Evolutionary conservation across 2,797 vertebrate species (phyloP).

Genomic region (Alectoris magna): DNA sequence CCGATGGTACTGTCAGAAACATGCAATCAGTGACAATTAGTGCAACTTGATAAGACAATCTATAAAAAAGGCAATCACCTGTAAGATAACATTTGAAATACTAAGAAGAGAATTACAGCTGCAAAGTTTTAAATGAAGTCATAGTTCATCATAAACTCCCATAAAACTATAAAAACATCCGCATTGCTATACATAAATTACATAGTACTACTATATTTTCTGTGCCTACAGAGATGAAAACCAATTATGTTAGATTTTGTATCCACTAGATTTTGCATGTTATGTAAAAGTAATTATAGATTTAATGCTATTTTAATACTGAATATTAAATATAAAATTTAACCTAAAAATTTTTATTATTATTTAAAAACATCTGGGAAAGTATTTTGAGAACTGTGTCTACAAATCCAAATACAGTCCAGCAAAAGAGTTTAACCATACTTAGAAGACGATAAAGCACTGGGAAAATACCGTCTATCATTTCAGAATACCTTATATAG

Average conservation of each 20-base stretch:
- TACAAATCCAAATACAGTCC: not conserved
- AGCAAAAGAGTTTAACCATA: too few species aligned
- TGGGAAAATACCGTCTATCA: not conserved
- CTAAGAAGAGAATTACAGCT: not conserved
- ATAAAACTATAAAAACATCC: not conserved
- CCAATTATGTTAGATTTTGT: not conserved
- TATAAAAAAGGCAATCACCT: not conserved
- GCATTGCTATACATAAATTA: not conserved
- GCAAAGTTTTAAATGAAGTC: not conserved
- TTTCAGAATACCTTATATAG: not conserved
- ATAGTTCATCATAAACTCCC: not conserved
- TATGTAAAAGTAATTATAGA: not conserved
- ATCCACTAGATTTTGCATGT: not conserved
- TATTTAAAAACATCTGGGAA: not conserved
- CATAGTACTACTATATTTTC: not conserved
- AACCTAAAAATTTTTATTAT: not conserved
- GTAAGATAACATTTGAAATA: not conserved
- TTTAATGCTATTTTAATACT: not conserved
- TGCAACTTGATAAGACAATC: not conserved
- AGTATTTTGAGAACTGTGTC: not conserved
- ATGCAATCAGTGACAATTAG: not conserved
- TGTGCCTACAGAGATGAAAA: not conserved
- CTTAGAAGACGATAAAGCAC: not conserved
- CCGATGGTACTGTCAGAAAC: not conserved
- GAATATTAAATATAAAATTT: not conserved